Evolutionary conservation across 2,888 invertebrate species (phyloP).

Genomic region (Zygaena filipendulae): DNA sequence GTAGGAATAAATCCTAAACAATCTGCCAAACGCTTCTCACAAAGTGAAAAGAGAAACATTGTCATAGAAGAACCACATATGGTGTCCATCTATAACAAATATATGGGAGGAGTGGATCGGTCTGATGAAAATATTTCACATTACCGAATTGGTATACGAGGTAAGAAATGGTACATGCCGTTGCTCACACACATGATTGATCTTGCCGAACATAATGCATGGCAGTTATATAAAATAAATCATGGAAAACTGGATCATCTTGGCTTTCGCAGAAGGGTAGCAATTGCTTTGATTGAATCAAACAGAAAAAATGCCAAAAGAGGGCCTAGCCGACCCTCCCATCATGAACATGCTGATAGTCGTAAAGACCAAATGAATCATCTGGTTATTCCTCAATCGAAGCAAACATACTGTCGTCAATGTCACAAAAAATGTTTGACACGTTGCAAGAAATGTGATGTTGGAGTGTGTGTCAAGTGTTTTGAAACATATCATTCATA

Average conservation of each 20-base stretch:
- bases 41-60: conserved; percentile 17
- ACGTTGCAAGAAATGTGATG: no score
- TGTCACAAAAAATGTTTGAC: no score
- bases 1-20: conserved; percentile 14
- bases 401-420: no score
- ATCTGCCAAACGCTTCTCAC: conserved; percentile 17
- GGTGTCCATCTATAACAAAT: conserved; percentile 15
- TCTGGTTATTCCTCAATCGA: no score
- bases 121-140: conserved; percentile 17
- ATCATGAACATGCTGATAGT: conserved; percentile 8
- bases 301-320: no score
- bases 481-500: no score
- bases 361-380: no score
- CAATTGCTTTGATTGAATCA: conserved; percentile 9
- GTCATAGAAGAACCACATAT: conserved; percentile 13
- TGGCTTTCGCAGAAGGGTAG: conserved; percentile 15
- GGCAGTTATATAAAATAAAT: no score
- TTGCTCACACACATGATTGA: conserved; percentile 16
- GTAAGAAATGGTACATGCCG: no score
- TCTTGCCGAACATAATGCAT: conserved; percentile 11
- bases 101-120: conserved; percentile 17
- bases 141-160: conserved; percentile 15
- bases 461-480: no score
- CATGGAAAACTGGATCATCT: conserved; percentile 15
- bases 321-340: no score